phyloP scores from a whole-genome alignment of 2,888 invertebrate species.

The Pterobdella sp. region DNA sequence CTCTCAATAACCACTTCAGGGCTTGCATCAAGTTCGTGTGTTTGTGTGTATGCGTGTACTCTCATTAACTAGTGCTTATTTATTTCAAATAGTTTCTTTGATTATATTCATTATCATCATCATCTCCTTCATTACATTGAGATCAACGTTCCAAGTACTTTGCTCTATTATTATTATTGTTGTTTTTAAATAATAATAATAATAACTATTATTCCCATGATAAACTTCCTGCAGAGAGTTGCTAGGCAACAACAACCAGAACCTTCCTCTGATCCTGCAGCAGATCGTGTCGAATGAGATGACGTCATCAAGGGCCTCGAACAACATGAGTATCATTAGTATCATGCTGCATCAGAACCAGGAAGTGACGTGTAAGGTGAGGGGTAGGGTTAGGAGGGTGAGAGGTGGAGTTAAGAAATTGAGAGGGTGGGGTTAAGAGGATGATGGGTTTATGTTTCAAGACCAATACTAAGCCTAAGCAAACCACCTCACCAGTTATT shows the following conservation, averaged over 20 bases:
- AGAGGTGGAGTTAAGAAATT: no score
- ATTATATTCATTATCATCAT: not conserved
- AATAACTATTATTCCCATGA: not conserved
- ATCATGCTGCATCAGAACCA: conserved; percentile 78
- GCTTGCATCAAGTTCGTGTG: conserved; percentile 62
- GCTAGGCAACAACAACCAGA: conserved; percentile 73
- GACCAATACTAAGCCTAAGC: no score
- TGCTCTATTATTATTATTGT: not conserved
- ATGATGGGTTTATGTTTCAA: no score
- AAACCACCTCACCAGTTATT: conserved; percentile 43
- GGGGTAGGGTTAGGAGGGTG: no score
- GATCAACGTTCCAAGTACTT: not conserved
- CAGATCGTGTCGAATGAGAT: conserved; percentile 90
- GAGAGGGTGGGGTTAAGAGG: no score
- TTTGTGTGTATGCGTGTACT: not conserved
- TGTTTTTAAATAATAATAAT: no score
- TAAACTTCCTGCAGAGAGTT: conserved; percentile 63
- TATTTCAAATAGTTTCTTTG: not conserved
- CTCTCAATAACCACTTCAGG: conserved; percentile 77
- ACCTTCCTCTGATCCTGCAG: conserved; percentile 74
- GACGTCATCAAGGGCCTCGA: conserved; percentile 76
- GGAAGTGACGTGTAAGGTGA: conserved; percentile 67
- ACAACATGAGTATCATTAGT: conserved; percentile 84
- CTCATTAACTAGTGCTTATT: not conserved
- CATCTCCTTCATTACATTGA: conserved; percentile 1